Conservation (phyloP, 1,140 invertebrate species). For the Wiebesia pumilae region DNA sequence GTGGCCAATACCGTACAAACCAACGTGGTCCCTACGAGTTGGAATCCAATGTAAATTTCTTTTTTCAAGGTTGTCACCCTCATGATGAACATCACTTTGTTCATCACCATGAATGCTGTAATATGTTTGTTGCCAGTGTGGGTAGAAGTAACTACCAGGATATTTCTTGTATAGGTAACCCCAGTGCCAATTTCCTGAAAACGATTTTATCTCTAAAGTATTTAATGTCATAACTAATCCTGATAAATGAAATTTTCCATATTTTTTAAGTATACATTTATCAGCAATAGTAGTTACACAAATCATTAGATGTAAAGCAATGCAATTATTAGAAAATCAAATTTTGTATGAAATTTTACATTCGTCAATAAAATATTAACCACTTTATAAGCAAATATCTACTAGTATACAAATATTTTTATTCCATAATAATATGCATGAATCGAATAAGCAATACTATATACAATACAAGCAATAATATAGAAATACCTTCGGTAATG, state of each 20-base stretch:
- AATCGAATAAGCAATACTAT: no score
- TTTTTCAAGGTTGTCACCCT: conserved; percentile 26
- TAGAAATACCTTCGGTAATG: conserved; percentile 34
- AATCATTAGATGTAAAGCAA: neutral
- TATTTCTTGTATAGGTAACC: conserved; percentile 64
- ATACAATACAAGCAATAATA: neutral
- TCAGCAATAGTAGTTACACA: neutral
- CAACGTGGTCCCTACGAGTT: neutral
- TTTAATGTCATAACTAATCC: neutral
- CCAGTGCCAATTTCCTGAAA: conserved; percentile 59
- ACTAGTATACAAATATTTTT: neutral
- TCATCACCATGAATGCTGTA: conserved; percentile 55
- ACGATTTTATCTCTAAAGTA: neutral
- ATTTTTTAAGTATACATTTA: neutral
- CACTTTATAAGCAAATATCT: neutral
- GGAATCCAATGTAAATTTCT: neutral
- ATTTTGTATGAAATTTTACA: neutral
- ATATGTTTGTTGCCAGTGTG: conserved; percentile 63
- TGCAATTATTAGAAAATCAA: neutral
- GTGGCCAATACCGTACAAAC: neutral
- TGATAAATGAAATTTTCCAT: neutral
- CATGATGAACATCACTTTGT: conserved; percentile 28
- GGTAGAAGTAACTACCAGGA: conserved; percentile 66
- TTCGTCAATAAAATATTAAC: neutral
- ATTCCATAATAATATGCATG: no score